Base-by-base conservation (phyloP, 2,888 invertebrate genomes). In the Scaptomyza caliginosa region DNA sequence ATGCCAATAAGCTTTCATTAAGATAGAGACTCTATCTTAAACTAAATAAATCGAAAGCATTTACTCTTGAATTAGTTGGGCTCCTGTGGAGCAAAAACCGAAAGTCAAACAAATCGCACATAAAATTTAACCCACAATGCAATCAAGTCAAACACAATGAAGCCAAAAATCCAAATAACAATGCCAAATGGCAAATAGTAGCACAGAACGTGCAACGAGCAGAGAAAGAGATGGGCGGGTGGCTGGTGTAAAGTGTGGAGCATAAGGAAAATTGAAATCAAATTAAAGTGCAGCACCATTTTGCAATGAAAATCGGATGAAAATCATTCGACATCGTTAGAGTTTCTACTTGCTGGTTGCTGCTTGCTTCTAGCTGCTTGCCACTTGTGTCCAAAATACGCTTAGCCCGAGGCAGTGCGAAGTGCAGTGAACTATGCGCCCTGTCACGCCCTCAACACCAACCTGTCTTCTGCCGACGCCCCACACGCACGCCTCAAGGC, bases 201-300 rank as follows among this genome's bases (percentile, higher is more conserved):
- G 40, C 28, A 49, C 11, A 58, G 16, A 34, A 11, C 26, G 4
- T 23, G 52, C 38, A n/a, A 8, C 8, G 17, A 19, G 6, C 38
- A n/a, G 3, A n/a, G 3, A 13, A 32, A 13, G 13, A 32, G 32
- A 2, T 32, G 28, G 10, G 26, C 8, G 26, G 13, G 13, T 5
- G 7, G 36, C 1, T 2, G 36, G 36, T 1, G 45, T 13, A 13
- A 4, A 26, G 19, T n/a, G 10, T 13, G 19, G 6, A 36, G 54
- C 23, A 32, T 40, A 30, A 38, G 32, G 48, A 66, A 60, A 77
- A 79, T 79, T 64, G 77, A 77, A 77, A 80, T 77, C 73, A 72
- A 77, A 77, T 80, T 77, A 77, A 77, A 77, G 65, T 76, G 68
- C 81, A 72, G 68, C 81, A 73, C 66, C 50, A 62, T 58, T 72